Evolutionary conservation across 2,888 invertebrate species (phyloP), one percentile per base, ranked within the genome.

Genomic region (Polydrusus tereticollis): DNA sequence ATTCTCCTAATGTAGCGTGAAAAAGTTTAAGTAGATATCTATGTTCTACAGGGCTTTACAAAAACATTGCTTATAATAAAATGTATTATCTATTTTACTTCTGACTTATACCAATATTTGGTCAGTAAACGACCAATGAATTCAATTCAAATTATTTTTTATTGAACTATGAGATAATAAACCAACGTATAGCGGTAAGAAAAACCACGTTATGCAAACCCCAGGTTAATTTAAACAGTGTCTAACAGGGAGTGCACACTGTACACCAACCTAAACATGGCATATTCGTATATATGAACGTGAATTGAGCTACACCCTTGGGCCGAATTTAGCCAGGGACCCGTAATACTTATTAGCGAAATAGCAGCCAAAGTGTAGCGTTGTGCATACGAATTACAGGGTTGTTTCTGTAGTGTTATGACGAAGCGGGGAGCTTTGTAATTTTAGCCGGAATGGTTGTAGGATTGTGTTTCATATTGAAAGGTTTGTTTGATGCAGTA

Each of bases 301-400:
- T 65, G 65, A 70, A 70, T 65, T 65, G 65, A 70, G 59, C 70
- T 52, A 59, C 26, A 60, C 71, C 71, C 71, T 45, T 12, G 71
- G 71, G 71, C 47, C 71, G 20, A 58, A 71, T 71, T 71, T 66
- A 45, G 57, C 66, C 71, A 36, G 72, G 67, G 67, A 63, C 64
- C 65, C 73, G 59, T 64, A 65, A 60, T 69, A 55, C 69, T 73
- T 69, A 72, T 72, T 68, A 72, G 72, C 64, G 45, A 64, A 69
- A 69, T 69, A 62, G 62, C 62, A 55, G 69, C 62, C 69, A 60
- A 63, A 62, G 55, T 69, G 69, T 69, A 69, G 52, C 65, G 69
- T 69, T 73, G 69, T 73, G 73, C 73, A 73, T 73, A 73, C 73
- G 73, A 73, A 73, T 73, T 73, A 69, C 65, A 65, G 69, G 63